Percentiles rank a stretch among this genome's conserved stretches.
Conservation (phyloP, 2,888 invertebrate species). For the Zaprionus bogoriensis region DNA sequence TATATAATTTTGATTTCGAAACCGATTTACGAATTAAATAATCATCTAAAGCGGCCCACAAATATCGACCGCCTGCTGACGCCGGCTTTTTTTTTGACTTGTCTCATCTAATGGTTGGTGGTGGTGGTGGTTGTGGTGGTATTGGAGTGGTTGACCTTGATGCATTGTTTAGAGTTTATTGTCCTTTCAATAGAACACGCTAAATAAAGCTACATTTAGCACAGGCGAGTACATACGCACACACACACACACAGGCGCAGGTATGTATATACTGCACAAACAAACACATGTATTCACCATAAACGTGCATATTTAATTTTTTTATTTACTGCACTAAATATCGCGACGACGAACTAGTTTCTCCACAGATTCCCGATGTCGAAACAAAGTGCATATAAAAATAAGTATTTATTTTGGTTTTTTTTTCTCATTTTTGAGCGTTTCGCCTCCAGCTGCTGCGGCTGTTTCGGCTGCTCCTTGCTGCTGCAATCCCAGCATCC, state of each 20-base stretch:
- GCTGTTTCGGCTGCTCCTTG: slow-evolving; percentile 9
- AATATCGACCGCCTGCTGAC: slow-evolving; percentile 33
- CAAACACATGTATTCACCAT: slow-evolving; percentile 20
- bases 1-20: slow-evolving; percentile 18
- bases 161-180: slow-evolving; percentile 73
- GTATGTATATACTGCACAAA: slow-evolving; percentile 20
- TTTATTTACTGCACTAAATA: slow-evolving; percentile 71
- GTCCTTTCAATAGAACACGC: slow-evolving; percentile 78
- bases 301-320: slow-evolving; percentile 55
- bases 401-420: slow-evolving; percentile 43
- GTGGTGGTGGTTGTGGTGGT: no score
- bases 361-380: slow-evolving; percentile 48
- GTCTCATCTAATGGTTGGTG: slow-evolving; percentile 66
- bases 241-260: background rate
- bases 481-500: slow-evolving; percentile 59
- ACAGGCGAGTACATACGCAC: slow-evolving; percentile 45
- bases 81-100: slow-evolving; percentile 9
- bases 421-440: background rate
- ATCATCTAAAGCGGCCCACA: slow-evolving; percentile 31
- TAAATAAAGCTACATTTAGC: slow-evolving; percentile 62
- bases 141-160: slow-evolving; percentile 76
- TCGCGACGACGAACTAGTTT: slow-evolving; percentile 65
- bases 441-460: slow-evolving; percentile 19
- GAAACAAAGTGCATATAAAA: slow-evolving; percentile 73
- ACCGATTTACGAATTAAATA: slow-evolving; percentile 40